Percentiles rank a stretch among this genome's conserved stretches.
These are phyloP conservation scores for Salmo trutta DNA, from an alignment of 2,797 vertebrate species.

Conservation along the genomic window DNA sequence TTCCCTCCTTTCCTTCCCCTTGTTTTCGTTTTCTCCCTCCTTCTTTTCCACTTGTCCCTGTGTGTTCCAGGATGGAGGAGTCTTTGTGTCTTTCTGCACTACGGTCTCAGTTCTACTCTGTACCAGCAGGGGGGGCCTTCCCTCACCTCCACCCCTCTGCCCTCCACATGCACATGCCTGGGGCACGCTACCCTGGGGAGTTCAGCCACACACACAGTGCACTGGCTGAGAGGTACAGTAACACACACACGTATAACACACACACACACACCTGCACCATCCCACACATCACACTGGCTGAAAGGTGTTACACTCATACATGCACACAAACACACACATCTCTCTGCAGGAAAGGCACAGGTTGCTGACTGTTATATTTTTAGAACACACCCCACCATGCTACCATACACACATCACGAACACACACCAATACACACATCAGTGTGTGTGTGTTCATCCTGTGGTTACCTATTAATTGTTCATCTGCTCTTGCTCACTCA, in stretches of 20 bases:
- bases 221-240: conserved; percentile 70
- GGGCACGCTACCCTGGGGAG: conserved; percentile 87
- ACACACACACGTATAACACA: too few species aligned
- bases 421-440: background rate
- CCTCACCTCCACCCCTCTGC: conserved; percentile 88
- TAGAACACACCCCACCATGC: conserved; percentile 65
- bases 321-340: conserved; percentile 34
- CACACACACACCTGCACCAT: background rate
- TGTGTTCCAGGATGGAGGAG: conserved; percentile 86
- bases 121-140: conserved; percentile 86
- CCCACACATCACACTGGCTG: background rate
- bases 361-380: conserved; percentile 74
- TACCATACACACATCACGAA: conserved; percentile 22
- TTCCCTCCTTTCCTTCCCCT: conserved; percentile 4
- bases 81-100: conserved; percentile 91
- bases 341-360: conserved; percentile 65
- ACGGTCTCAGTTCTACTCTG: conserved; percentile 90
- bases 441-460: conserved; percentile 46
- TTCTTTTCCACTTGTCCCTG: background rate
- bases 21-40: background rate
- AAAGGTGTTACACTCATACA: background rate
- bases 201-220: conserved; percentile 86
- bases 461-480: conserved; percentile 76
- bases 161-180: conserved; percentile 91
- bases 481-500: conserved; percentile 75